These are phyloP conservation scores for Nibea albiflora DNA, from an alignment of 2,113 vertebrate genomes.

Conservation along the genomic window DNA sequence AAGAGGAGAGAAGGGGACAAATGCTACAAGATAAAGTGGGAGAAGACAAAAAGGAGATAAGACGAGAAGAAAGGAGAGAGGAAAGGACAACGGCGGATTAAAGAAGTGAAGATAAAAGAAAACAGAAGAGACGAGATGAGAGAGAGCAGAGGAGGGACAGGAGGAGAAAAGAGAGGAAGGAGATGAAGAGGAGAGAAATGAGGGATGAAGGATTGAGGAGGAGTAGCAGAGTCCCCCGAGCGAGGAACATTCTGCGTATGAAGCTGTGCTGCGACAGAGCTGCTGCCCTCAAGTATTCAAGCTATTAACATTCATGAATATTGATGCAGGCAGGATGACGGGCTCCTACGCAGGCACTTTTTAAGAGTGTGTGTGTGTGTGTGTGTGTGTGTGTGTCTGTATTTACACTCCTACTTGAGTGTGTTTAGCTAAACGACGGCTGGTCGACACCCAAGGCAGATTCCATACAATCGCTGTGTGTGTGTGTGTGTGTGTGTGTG, in stretches of 20 bases:
- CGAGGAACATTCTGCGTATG: constrained; percentile 55
- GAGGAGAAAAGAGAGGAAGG: neutral
- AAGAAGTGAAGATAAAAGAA: no score
- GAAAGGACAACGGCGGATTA: no score
- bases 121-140: neutral
- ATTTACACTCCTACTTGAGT: neutral
- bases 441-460: constrained; percentile 17
- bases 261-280: constrained; percentile 61
- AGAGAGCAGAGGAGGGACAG: neutral
- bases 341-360: constrained; percentile 61
- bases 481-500: constrained; percentile 18
- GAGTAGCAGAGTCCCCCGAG: constrained; percentile 1
- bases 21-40: neutral
- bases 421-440: constrained; percentile 10
- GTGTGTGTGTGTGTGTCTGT: constrained; percentile 6
- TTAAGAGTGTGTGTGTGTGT: constrained; percentile 33
- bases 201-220: neutral
- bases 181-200: neutral
- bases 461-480: constrained; percentile 14
- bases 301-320: constrained; percentile 79
- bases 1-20: neutral
- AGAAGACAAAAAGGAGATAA: neutral
- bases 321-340: constrained; percentile 69
- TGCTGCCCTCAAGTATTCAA: constrained; percentile 68
- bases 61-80: neutral